Base-by-base conservation (phyloP, 2,888 invertebrate species). In the Ornithoptera priamus region DNA sequence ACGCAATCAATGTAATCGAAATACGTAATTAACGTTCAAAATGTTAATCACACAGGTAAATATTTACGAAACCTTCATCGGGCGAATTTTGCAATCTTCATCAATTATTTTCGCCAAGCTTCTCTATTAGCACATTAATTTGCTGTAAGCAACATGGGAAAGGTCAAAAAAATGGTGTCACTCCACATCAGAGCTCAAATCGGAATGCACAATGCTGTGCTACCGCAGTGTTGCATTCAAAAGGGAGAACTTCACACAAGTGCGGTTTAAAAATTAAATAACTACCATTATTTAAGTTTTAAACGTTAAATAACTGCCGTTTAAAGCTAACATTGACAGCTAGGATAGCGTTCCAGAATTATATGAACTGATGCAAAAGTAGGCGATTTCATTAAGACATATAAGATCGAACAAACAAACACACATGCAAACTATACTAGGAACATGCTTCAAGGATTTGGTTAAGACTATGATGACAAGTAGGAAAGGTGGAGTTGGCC, bases 121-220 rank as follows among this genome's bases (percentile, higher is more conserved):
- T 58, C n/a, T 42, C 62, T 70, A 56, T 60, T 67, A 70, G 63
- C 63, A 39, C 60, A 70, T 60, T 67, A 65, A 65, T 65, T 42
- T 66, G 66, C 63, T 39, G 50, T 66, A 67, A 65, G 66, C 69
- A 67, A 72, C 67, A 71, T 61, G 63, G 71, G 68, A 56, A 59
- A 65, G 72, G 63, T 67, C 39, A 36, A 22, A 56, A 53, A 24
- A 66, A 30, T 30, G 53, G 57, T 67, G 62, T 56, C 60, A 69
- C 62, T 66, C 62, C 62, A 61, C 63, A 53, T 67, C 65, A 70
- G 77, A 80, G 80, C 79, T 81, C 83, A 85, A 87, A 89, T 91
- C 91, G 91, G 91, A 92, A 92, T 91, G 90, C 89, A 91, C 91
- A 89, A 88, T 90, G 89, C 89, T 88, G 89, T 89, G 91, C 89